Percentiles rank a stretch among this genome's conserved stretches.
Evolutionary conservation across 1,140 invertebrate genomes (phyloP).

Genomic region (Mactra quadrangularis): DNA sequence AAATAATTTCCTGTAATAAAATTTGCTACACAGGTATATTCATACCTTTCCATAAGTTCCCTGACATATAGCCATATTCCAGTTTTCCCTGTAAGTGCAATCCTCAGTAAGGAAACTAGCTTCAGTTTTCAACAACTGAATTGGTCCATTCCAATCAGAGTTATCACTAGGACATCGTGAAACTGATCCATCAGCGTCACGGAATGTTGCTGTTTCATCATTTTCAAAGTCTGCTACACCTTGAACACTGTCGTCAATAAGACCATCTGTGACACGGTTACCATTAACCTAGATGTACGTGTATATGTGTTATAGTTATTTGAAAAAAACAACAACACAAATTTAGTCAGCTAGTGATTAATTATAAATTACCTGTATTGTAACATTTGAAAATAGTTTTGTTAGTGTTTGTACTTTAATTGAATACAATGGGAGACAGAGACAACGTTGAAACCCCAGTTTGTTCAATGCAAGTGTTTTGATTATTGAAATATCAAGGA

Average conservation of each 20-base stretch:
- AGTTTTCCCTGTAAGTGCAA: slow-evolving; percentile 35
- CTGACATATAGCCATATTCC: slow-evolving; percentile 38
- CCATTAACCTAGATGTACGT: slow-evolving; percentile 1
- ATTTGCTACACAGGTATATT: too few species aligned
- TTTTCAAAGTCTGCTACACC: slow-evolving; percentile 9
- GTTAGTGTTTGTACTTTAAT: too few species aligned
- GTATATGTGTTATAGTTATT: neutral
- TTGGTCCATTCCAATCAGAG: neutral
- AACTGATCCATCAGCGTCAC: slow-evolving; percentile 25
- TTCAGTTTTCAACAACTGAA: slow-evolving; percentile 10
- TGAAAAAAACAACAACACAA: neutral
- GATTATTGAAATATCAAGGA: too few species aligned
- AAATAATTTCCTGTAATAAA: too few species aligned
- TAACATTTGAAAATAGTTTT: too few species aligned
- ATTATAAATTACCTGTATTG: too few species aligned
- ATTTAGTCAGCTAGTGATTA: too few species aligned
- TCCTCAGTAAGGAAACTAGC: neutral
- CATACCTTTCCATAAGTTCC: slow-evolving; percentile 29
- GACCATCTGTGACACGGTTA: slow-evolving; percentile 19
- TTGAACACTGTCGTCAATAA: slow-evolving; percentile 18
- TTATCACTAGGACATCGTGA: slow-evolving; percentile 10
- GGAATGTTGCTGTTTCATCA: slow-evolving; percentile 38
- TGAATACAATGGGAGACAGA: too few species aligned
- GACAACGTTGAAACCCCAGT: too few species aligned
- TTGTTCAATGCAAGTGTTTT: too few species aligned